Conservation (phyloP, 1,140 invertebrate species). For the Carposina sasakii region DNA sequence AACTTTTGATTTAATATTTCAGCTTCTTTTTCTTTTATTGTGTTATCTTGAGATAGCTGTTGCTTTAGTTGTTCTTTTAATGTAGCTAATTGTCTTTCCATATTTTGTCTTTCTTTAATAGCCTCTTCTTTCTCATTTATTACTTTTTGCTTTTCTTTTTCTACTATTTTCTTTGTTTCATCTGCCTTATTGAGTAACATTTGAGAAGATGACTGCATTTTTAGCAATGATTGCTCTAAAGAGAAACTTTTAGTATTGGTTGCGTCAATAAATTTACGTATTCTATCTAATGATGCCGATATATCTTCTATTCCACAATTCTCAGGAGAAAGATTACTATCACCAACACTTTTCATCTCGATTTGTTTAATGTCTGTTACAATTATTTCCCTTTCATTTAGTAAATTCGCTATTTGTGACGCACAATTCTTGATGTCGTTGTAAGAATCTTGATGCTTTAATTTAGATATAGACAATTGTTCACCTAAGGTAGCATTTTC, state of each 20-base stretch:
- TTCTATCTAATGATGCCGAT: constrained; percentile 37
- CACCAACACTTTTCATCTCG: constrained; percentile 45
- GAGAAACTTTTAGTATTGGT: constrained; percentile 33
- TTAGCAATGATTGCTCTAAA: constrained; percentile 48
- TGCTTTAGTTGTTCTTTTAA: constrained; percentile 39
- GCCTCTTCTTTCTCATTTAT: constrained; percentile 51
- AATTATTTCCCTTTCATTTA: constrained; percentile 45
- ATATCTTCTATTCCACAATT: constrained; percentile 40
- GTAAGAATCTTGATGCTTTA: constrained; percentile 30
- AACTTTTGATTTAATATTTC: constrained; percentile 53
- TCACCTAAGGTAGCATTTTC: constrained; percentile 38
- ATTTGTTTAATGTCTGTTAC: constrained; percentile 47
- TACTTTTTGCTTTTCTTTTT: constrained; percentile 58
- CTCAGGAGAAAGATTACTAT: constrained; percentile 34
- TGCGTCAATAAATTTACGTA: constrained; percentile 34
- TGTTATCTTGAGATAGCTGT: constrained; percentile 34
- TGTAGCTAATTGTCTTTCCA: constrained; percentile 38
- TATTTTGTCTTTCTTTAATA: constrained; percentile 32
- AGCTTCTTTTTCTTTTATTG: constrained; percentile 48
- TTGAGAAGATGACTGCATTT: constrained; percentile 53
- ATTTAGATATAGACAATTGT: constrained; percentile 36
- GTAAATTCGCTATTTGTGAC: constrained; percentile 32
- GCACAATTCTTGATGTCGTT: constrained; percentile 32
- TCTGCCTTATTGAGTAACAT: constrained; percentile 53
- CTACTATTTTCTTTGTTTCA: constrained; percentile 52